Conservation (phyloP, 2,797 vertebrate species). For the Enteromius afrohamiltoni region DNA sequence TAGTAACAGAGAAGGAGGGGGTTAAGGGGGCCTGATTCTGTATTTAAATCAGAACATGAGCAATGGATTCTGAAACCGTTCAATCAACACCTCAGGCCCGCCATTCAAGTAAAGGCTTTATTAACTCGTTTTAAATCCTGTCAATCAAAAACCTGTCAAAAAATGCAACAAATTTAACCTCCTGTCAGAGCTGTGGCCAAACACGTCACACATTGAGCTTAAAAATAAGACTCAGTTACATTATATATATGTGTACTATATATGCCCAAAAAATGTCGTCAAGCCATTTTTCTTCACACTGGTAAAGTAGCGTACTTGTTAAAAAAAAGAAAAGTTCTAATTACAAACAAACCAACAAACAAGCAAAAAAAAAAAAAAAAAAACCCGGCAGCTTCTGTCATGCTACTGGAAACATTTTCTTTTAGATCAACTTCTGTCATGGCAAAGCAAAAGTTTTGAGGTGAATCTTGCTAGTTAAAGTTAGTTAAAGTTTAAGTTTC, state of each 20-base stretch:
- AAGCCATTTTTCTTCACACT: not conserved
- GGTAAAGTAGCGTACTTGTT: not conserved
- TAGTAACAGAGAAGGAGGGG: slow-evolving; percentile 39
- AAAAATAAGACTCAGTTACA: not conserved
- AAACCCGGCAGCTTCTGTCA: not conserved
- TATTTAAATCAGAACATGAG: slow-evolving; percentile 38
- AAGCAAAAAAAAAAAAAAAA: not conserved
- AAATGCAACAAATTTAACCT: not conserved
- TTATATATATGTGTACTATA: not conserved
- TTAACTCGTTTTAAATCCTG: slow-evolving; percentile 30
- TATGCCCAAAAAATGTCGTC: not conserved
- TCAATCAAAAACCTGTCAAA: not conserved
- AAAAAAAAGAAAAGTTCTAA: not conserved
- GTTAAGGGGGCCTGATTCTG: slow-evolving; percentile 17
- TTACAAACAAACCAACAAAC: not conserved
- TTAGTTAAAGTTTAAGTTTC: not conserved
- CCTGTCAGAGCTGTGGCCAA: slow-evolving; percentile 8
- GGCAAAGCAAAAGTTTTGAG: not conserved
- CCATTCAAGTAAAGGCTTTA: not conserved
- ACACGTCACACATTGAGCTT: not conserved
- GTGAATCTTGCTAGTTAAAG: not conserved
- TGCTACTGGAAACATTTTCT: not conserved
- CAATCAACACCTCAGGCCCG: not conserved
- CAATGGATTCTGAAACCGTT: not conserved
- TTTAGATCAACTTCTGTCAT: not conserved